Evolutionary conservation across 2,113 vertebrate species (phyloP), one percentile per base, ranked within the genome.

Genomic region (Pachyramphus minor): DNA sequence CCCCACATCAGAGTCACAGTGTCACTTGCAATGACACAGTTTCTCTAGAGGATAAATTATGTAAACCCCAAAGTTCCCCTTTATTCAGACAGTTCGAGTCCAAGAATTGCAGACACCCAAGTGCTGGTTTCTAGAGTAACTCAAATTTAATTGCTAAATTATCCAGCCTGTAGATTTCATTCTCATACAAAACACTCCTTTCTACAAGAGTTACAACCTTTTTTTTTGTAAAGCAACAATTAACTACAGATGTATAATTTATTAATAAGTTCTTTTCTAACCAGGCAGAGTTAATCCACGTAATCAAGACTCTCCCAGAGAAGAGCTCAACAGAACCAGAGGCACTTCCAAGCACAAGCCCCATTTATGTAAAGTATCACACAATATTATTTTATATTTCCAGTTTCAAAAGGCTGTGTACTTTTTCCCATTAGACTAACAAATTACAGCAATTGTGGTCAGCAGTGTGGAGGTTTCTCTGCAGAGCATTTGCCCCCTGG

Each of bases 391-490:
- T 97, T 94, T 92, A 96, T 94, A 93, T 79, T 95, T 95, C 87
- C 73, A 92, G 66, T 94, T 97, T 96, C 7, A 5, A 83, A 86
- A 96, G 71, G 76, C 96, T 93, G 93, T 90, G 90, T 93, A 91
- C 35, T 31, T 94, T 96, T 84, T 71, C 87, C 95, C 93, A 97
- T 97, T 97, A 97, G 96, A 97, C 96, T 96, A 97, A 97, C 97
- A 97, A 97, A 97, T 97, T 95, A 96, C 73, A 94, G 97, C 97
- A 96, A 96, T 96, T 96, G 96, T 96, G 97, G 97, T 96, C 97
- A 97, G 95, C 30, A 96, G 93, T 84, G 92, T 95, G 92, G 87
- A 95, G 92, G 96, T 93, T 97, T 96, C 92, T 95, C 93, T 87
- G 89, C 84, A 82, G 96, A 96, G 89, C 87, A 71, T 94, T 96